Conservation (phyloP, 2,797 vertebrate species). For the Acipenser transmontanus region DNA sequence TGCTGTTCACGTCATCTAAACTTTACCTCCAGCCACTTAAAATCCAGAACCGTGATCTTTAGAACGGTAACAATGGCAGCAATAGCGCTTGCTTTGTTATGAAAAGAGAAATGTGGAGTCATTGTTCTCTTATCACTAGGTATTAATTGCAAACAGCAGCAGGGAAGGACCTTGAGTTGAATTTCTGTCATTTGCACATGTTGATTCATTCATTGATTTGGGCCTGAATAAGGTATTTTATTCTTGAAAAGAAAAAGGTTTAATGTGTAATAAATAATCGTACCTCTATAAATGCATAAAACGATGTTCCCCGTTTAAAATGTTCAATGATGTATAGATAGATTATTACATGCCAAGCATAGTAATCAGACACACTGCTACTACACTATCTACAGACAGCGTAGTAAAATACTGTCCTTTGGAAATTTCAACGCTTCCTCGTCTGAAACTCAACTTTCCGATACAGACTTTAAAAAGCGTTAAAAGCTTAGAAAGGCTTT, state of each 20-base stretch:
- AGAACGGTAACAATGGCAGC: constrained; percentile 46
- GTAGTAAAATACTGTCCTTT: too few relatives aligned
- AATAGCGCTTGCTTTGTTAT: constrained; percentile 61
- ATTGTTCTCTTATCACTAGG: constrained; percentile 57
- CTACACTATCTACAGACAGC: too few relatives aligned
- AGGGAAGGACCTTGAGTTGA: constrained; percentile 49
- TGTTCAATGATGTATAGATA: not conserved
- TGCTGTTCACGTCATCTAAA: constrained; percentile 49
- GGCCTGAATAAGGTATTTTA: constrained; percentile 48
- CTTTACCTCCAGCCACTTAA: constrained; percentile 52
- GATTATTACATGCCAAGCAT: not conserved
- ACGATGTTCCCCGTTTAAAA: constrained; percentile 12
- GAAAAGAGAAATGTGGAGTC: constrained; percentile 58
- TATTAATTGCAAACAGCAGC: constrained; percentile 55
- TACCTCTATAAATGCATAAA: constrained; percentile 6
- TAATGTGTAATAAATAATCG: not conserved
- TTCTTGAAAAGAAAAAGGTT: constrained; percentile 22
- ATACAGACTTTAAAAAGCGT: constrained; percentile 37
- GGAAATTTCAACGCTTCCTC: too few relatives aligned
- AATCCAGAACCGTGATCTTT: constrained; percentile 51
- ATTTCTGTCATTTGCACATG: constrained; percentile 66
- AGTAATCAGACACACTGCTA: not conserved
- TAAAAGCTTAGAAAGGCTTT: constrained; percentile 58
- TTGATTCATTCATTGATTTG: constrained; percentile 59
- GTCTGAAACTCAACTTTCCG: too few relatives aligned